Evolutionary conservation across 1,140 invertebrate genomes (phyloP), one percentile per base, ranked within the genome.

Genomic region (Spodoptera litura): DNA sequence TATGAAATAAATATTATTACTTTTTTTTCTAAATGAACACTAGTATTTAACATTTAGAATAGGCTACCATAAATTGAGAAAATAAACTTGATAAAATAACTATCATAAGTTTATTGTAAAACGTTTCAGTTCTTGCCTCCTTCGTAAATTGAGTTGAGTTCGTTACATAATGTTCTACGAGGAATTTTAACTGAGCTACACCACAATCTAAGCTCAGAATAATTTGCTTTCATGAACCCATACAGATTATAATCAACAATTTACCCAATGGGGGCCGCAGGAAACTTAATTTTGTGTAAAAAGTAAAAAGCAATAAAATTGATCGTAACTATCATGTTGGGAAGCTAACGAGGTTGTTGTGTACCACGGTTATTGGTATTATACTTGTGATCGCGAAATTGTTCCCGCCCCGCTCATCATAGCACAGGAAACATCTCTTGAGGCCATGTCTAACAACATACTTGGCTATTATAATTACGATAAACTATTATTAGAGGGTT

Each of bases 331-430:
- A 90, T 89, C 79, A 87, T 87, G 83, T 86, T 80, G 84, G 83
- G 78, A 87, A 89, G 83, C 85, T 91, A 91, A 91, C 87, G 83
- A 89, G 83, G 72, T 85, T 81, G 85, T 88, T 85, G 72, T 77
- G 75, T 56, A 58, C 76, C 55, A 61, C 58, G 62, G 79, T 81
- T 83, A 78, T 78, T 76, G 79, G 76, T 75, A 81, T 72, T 79
- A 77, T 62, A 77, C 51, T 75, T 84, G n/a, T 79, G 66, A 77
- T 77, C 79, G 55, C 70, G 44, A 79, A 79, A 66, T 66, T 79
- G 59, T 79, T 49, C 73, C 62, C 61, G 52, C 74, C 51, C 61
- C 59, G 51, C 35, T 66, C 61, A 68, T 38, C 52, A 64, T 49
- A 68, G 51, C 62, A 66, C 51, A 77, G 52, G 52, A 66, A 77